Evolutionary conservation across 2,888 invertebrate species (phyloP).

Genomic region (Vesta saturnalis): DNA sequence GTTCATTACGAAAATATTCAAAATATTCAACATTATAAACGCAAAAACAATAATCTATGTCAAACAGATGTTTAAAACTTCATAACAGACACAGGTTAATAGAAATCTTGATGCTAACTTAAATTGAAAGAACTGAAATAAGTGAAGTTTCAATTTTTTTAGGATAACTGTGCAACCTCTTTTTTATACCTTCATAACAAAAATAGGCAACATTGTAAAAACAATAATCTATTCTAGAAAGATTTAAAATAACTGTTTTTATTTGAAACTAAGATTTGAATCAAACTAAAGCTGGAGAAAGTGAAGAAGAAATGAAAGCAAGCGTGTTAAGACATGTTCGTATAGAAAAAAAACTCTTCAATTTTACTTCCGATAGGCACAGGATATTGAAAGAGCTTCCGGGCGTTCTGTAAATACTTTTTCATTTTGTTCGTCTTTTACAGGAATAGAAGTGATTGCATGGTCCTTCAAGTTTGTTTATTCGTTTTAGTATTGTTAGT

Average conservation of each 20-base stretch:
- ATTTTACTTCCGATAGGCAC: conserved; percentile 34
- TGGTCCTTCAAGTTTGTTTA: conserved; percentile 30
- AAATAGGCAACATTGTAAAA: too few species aligned
- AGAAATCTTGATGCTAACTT: too few species aligned
- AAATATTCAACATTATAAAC: too few species aligned
- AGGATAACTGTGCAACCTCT: too few species aligned
- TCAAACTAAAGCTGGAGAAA: conserved; percentile 30
- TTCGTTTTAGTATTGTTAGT: conserved; percentile 35
- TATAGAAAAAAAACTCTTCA: conserved; percentile 26
- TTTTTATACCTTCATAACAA: too few species aligned
- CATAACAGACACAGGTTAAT: too few species aligned
- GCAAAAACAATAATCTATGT: too few species aligned
- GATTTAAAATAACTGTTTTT: not conserved
- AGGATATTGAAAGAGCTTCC: conserved; percentile 40
- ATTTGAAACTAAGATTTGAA: conserved; percentile 23
- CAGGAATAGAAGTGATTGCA: conserved; percentile 34
- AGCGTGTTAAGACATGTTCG: conserved; percentile 16
- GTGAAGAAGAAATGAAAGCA: conserved; percentile 17
- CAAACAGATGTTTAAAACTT: too few species aligned
- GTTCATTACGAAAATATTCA: too few species aligned
- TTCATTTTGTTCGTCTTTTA: conserved; percentile 33
- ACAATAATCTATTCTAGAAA: not conserved
- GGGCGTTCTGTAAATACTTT: conserved; percentile 37
- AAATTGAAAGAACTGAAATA: too few species aligned
- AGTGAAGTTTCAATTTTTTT: too few species aligned